These are phyloP conservation scores for Pagetopsis macropterus DNA, from an alignment of 2,797 vertebrate genomes.

Conservation along the genomic window DNA sequence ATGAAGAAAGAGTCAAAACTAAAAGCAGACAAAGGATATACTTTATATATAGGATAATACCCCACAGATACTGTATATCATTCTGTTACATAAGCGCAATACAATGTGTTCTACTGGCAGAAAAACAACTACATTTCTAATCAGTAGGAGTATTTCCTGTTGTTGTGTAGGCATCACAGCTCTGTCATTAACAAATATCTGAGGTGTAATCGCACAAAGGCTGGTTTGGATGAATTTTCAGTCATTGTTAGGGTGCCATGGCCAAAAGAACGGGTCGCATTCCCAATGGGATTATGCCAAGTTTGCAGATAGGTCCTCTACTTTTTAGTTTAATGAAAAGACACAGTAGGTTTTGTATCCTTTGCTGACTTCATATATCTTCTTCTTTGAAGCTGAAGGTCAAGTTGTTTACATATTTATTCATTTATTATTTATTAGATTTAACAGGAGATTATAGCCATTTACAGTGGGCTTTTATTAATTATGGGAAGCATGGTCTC, in stretches of 20 bases:
- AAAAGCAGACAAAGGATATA: background rate
- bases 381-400: background rate
- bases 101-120: background rate
- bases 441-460: background rate
- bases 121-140: constrained; percentile 4
- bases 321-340: background rate
- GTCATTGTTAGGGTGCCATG: constrained; percentile 9
- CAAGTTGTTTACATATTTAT: background rate
- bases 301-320: background rate
- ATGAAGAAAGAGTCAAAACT: background rate
- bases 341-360: background rate
- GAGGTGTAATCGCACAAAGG: constrained; percentile 31
- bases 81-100: background rate
- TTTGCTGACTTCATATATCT: background rate
- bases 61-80: background rate
- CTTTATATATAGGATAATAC: background rate
- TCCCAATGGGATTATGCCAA: constrained; percentile 6
- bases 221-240: constrained; percentile 20
- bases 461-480: constrained; percentile 8
- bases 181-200: constrained; percentile 39
- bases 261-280: background rate
- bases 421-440: background rate
- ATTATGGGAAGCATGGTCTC: constrained; percentile 18
- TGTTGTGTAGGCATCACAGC: constrained; percentile 27
- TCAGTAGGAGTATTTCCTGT: background rate